Conservation (phyloP, 2,797 vertebrate species). For the Catamblyrhynchus diadema region DNA sequence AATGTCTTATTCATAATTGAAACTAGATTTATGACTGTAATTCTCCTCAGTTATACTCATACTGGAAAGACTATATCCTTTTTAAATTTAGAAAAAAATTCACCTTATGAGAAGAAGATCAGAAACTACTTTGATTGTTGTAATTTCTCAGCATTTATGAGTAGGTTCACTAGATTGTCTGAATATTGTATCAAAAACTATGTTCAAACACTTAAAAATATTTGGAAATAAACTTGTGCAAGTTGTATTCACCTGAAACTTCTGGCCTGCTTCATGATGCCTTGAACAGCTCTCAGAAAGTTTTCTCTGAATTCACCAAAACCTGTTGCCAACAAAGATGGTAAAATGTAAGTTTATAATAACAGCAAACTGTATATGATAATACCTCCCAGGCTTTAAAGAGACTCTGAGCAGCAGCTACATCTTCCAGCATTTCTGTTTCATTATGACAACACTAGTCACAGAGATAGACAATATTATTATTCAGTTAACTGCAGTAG, state of each 20-base stretch:
- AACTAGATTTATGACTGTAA: not conserved
- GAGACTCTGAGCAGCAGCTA: not conserved
- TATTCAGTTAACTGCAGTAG: not conserved
- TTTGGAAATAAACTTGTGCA: not conserved
- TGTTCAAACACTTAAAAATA: not conserved
- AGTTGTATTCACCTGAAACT: not conserved
- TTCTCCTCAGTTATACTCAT: not conserved
- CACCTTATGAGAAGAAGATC: not conserved
- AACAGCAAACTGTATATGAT: not conserved
- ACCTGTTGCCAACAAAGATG: not conserved
- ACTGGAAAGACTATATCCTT: rapidly evolving
- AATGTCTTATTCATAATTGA: not conserved
- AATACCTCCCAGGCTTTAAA: not conserved
- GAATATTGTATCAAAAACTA: not conserved
- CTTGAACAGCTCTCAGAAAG: not conserved
- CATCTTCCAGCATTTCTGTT: not conserved
- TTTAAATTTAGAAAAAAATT: not conserved
- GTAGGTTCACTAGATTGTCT: not conserved
- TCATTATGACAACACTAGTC: not conserved
- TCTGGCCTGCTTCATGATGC: not conserved
- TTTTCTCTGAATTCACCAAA: not conserved
- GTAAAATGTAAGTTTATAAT: not conserved
- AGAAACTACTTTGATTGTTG: not conserved
- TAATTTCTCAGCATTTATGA: not conserved
- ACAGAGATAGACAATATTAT: not conserved